These are phyloP conservation scores for Philopotamus ludificatus DNA, from an alignment of 1,140 invertebrate genomes.

Conservation along the genomic window DNA sequence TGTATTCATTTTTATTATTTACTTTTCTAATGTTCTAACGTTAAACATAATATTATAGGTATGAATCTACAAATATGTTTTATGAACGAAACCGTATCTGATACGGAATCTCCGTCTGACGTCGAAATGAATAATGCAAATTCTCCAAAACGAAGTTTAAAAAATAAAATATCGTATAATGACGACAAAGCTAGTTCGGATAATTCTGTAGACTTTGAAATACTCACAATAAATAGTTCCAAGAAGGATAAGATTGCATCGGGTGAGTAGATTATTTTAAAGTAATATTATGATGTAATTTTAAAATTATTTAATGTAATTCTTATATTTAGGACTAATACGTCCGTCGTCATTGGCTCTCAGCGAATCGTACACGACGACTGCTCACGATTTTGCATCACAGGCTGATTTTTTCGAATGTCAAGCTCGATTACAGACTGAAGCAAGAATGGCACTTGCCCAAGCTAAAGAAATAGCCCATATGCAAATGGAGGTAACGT, in stretches of 20 bases:
- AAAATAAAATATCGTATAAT: neutral
- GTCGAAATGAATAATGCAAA: slow-evolving; percentile 52
- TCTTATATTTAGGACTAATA: slow-evolving; percentile 31
- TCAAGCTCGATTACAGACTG: slow-evolving; percentile 83
- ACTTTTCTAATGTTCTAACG: neutral
- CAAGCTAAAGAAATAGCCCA: slow-evolving; percentile 90
- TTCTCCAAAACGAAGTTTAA: slow-evolving; percentile 26
- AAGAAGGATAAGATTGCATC: slow-evolving; percentile 3
- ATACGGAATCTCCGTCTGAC: slow-evolving; percentile 75
- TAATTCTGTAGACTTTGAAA: neutral
- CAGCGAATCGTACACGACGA: slow-evolving; percentile 41
- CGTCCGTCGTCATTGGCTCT: slow-evolving; percentile 49
- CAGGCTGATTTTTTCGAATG: slow-evolving; percentile 76
- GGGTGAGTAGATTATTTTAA: slow-evolving; percentile 1
- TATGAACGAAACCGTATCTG: slow-evolving; percentile 89
- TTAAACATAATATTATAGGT: slow-evolving; percentile 54
- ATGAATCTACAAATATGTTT: slow-evolving; percentile 95
- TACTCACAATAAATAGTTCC: neutral
- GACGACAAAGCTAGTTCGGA: slow-evolving; percentile 7
- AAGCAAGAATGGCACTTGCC: slow-evolving; percentile 84
- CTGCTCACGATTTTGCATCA: slow-evolving; percentile 45
- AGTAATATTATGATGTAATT: neutral
- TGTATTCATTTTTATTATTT: slow-evolving; percentile 43
- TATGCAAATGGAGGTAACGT: slow-evolving; percentile 84
- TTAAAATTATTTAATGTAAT: neutral